A percentile compares a stretch with the other conserved stretches of the same genome.
Conservation (phyloP, 2,888 invertebrate genomes). For the Ceramica pisi region DNA sequence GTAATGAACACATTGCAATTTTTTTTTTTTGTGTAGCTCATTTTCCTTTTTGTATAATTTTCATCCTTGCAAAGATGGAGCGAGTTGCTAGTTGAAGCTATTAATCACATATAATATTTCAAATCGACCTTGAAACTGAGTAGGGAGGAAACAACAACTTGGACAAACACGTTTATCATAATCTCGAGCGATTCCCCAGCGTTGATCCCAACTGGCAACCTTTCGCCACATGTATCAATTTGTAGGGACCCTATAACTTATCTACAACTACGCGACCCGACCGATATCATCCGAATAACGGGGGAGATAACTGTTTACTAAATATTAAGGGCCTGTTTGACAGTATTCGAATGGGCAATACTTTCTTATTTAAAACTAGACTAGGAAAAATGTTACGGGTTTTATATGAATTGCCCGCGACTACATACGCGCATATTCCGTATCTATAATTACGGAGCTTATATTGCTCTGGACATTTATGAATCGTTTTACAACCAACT, state of each 20-base stretch:
- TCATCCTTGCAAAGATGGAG: too few species aligned
- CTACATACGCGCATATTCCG: too few species aligned
- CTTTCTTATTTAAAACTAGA: background rate
- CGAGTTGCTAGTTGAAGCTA: background rate
- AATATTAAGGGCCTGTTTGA: slow-evolving; percentile 9
- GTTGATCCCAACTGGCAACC: slow-evolving; percentile 7
- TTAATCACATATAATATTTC: background rate
- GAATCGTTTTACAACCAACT: too few species aligned
- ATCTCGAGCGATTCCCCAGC: slow-evolving; percentile 34
- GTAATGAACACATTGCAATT: too few species aligned
- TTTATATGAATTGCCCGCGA: too few species aligned
- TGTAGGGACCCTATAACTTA: slow-evolving; percentile 28
- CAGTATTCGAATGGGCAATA: background rate
- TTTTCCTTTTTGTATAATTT: too few species aligned
- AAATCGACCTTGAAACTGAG: slow-evolving; percentile 14
- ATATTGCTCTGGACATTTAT: too few species aligned
- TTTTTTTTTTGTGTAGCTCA: too few species aligned
- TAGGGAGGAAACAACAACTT: slow-evolving; percentile 19
- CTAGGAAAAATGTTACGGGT: too few species aligned
- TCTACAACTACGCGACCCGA: slow-evolving; percentile 20
- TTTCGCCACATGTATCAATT: slow-evolving; percentile 49
- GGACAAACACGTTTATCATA: slow-evolving; percentile 36
- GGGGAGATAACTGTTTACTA: slow-evolving; percentile 27
- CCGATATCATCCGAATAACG: slow-evolving; percentile 24
- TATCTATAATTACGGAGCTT: too few species aligned